Base-by-base conservation (phyloP, 2,888 invertebrate genomes). In the Idaea straminata region DNA sequence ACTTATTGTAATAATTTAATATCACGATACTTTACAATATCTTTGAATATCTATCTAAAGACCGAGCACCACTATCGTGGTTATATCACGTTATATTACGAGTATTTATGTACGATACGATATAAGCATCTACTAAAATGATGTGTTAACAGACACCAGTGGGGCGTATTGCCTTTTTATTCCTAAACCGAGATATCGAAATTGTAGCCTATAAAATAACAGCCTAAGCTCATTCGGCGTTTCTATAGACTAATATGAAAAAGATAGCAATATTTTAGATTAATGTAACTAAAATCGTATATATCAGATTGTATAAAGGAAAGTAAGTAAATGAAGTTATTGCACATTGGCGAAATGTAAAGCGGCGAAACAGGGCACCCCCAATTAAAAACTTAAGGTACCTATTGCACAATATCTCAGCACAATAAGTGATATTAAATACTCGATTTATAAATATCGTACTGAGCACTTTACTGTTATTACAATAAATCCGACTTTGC, bases 231-330 rank as follows among this genome's bases (percentile, higher is more conserved):
- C 87, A 84, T 87, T 89, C 84, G 86, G 86, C 86, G 84, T 84
- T 84, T 89, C 88, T 91, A 89, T 92, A 91, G 92, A 91, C 91
- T 92, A 89, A 91, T 89, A 85, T 88, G 91, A 89, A 92, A 88
- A 91, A 86, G 89, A 92, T 92, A 92, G 92, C 92, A 92, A 92
- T 92, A 92, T 90, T 89, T 89, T 91, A 92, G 92, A 89, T 76
- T 92, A 92, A 90, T 89, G 84, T 92, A 89, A 88, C 87, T 88
- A 88, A 90, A 47, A 89, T 89, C 84, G 85, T 89, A 88, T 85
- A 84, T 91, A 91, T 91, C 91, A 89, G 91, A 91, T 92, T 91
- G 87, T 91, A 89, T 91, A 90, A 90, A 88, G 82, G 81, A 82
- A 86, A 84, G 82, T 87, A 86, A 86, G 83, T 84, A 83, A 86